Base-by-base conservation (phyloP, 2,113 vertebrate species). In the Pollachius pollachius region DNA sequence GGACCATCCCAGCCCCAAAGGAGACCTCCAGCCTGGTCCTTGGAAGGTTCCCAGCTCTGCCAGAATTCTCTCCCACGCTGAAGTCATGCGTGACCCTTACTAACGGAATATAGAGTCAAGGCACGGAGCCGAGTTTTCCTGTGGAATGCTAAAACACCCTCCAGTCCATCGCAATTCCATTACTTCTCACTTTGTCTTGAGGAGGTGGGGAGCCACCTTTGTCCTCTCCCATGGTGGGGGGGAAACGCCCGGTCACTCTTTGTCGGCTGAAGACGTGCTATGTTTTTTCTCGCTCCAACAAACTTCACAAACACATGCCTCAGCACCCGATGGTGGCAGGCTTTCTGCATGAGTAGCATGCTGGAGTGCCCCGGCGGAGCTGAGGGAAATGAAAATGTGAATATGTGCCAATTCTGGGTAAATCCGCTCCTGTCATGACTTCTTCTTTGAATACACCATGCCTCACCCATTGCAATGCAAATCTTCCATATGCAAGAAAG, bases 31-130 rank as follows among this genome's bases (percentile, higher is more conserved):
- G 68, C 93, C 95, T 0, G 94, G 94, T 16, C 93, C 93, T 1
- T 98, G 96, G 96, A 96, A 93, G 83, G 91, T 95, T 34, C 95
- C 95, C 1, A 88, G 90, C 60, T 85, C 91, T 27, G 92, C 78
- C 16, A 94, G 84, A 88, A 94, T 93, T 76, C 89, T 92, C 67
- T 83, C 92, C 52, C 81, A 81, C 78, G 90, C 70, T 15, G 91
- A 92, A 81, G 88, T 88, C 64, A 77, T 92, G 58, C 79, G 68
- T 41, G 85, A 90, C 76, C 71, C 88, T 76, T 83, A 81, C 71
- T 90, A 81, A 83, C 81, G 66, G 72, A 73, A 81, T 72, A 68
- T 62, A 54, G 52, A 70, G 71, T 80, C 58, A 41, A 52, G 65
- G 71, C 59, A 64, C 71, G 25, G 67, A 77, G 27, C 63, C 15